Base-by-base conservation (phyloP, 2,888 invertebrate species). In the Nomada hirtipes region DNA sequence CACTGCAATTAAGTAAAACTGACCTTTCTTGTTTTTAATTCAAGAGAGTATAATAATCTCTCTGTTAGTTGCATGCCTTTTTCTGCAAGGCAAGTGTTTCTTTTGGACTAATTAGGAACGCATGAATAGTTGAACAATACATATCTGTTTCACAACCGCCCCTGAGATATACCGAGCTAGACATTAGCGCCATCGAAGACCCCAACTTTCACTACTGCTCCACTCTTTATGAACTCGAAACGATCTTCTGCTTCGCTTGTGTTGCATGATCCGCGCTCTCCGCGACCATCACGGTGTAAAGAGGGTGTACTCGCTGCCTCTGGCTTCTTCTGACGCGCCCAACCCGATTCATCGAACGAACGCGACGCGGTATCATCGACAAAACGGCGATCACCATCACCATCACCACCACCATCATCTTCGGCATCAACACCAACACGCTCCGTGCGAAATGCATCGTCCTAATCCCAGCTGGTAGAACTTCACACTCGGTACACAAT, bases 231-330 rank as follows among this genome's bases (percentile, higher is more conserved):
- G 76, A 87, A 85, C 79, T 77, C 85, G 84, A 86, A 86, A 78
- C 83, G 85, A 90, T 90, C 90, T 92, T 91, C 90, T 92, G 92
- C 93, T 92, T 93, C 91, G 93, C 93, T 93, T 93, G 91, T 93
- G 93, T 93, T 93, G 93, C 93, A 93, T 93, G 93, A 92, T 83
- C 87, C 92, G 89, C 89, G 88, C 89, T 91, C 90, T 87, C 86
- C 88, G 87, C 89, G 86, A 89, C 88, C 89, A 86, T 89, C 88
- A 88, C 84, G 82, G 82, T 86, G 88, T 90, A 89, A 90, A 94
- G 94, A 93, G 94, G 92, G 94, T 94, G 91, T 94, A 94, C 92
- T 94, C 94, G 93, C 94, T 94, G 91, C 94, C 94, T 91, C 91
- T 94, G 93, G 93, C 91, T 90, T 90, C 92, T 85, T 91, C 93